Evolutionary conservation across 2,113 vertebrate species (phyloP), one percentile per base, ranked within the genome.

Genomic region (Myodes glareolus): DNA sequence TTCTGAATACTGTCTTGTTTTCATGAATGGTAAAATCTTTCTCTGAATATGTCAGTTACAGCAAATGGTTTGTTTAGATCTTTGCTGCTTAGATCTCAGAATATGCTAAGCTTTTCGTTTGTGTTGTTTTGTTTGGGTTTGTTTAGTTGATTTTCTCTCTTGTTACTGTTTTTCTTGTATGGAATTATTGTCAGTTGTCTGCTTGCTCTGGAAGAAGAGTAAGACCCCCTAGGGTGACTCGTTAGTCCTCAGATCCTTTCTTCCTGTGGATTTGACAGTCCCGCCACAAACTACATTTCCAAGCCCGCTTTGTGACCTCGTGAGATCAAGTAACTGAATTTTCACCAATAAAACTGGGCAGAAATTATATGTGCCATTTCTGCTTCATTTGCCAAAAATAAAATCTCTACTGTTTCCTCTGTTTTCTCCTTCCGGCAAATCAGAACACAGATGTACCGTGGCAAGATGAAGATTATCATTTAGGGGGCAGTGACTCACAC

Each of bases 341-440:
- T 67, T 55, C 63, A 84, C 16, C 88, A 84, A 33, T 42, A 72
- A 72, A 94, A 55, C 70, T 4, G 19, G 88, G 36, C 65, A 65
- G 61, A 92, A 95, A 90, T 50, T 87, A 58, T n/a, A 45, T 45
- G n/a, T 87, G 78, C 88, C 86, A 67, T n/a, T 90, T 92, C 73
- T 78, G 52, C 55, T 50, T 94, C 6, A 0, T 95, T 95, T 84
- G 89, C 80, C 94, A 84, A 77, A 95, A 96, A 63, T 47, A 88
- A 88, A 90, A 78, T 52, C 55, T 9, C 88, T 92, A 33, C 47
- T 58, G 42, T 92, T 86, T 93, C 65, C 29, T 86, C 67, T 88
- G 52, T 52, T 92, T 93, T 72, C 67, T 72, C 61, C 78, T 77
- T 90, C 52, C 80, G 67, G 33, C n/a, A 89, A 89, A 42, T 81